Evolutionary conservation across 2,113 vertebrate genomes (phyloP).

Genomic region (Macrotis lagotis): DNA sequence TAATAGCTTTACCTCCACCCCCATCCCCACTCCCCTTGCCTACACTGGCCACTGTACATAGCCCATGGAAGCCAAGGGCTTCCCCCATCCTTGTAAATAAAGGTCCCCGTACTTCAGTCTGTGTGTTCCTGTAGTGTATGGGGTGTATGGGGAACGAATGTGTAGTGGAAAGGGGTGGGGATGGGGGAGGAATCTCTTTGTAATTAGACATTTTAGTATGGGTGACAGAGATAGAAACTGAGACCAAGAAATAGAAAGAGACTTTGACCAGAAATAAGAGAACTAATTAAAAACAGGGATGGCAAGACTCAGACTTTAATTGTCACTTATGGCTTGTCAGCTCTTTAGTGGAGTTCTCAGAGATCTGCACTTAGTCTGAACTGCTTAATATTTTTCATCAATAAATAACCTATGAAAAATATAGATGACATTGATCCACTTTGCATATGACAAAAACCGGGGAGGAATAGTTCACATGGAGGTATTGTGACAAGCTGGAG

Average conservation of each 20-base stretch:
- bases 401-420: not conserved
- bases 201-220: not conserved
- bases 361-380: not conserved
- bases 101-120: not conserved
- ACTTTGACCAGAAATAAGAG: not conserved
- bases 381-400: not conserved
- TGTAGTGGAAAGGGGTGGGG: not conserved
- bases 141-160: not conserved
- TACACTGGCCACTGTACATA: constrained; percentile 60
- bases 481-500: not conserved
- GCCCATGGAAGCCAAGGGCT: constrained; percentile 26
- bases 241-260: not conserved
- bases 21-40: not conserved
- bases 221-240: not conserved
- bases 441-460: not conserved
- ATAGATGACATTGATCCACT: not conserved
- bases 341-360: not conserved
- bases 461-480: not conserved
- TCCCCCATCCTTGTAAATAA: constrained; percentile 75
- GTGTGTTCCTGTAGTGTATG: not conserved
- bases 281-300: not conserved
- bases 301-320: not conserved
- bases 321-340: not conserved
- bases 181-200: not conserved
- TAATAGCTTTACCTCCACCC: constrained; percentile 22